Evolutionary conservation across 2,888 invertebrate species (phyloP).

Genomic region (Lycocerus yunnanus): DNA sequence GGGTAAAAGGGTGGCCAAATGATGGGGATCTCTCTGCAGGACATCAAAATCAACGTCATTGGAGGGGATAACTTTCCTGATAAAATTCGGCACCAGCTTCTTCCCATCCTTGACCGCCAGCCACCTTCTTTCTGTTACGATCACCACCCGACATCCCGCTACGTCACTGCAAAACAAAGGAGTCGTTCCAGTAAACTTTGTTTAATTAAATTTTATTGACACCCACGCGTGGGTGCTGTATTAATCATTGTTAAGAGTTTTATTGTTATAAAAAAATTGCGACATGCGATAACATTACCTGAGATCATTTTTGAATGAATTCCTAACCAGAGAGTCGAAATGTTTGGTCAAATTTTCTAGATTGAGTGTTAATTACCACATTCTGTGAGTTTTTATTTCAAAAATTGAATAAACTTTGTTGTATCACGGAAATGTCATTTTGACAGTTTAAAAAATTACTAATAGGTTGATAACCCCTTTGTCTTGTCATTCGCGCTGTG

Average conservation of each 20-base stretch:
- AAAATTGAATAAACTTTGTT: neutral
- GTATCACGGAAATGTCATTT: neutral
- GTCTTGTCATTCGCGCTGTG: neutral
- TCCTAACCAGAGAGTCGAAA: neutral
- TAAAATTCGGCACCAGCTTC: slow-evolving; percentile 85
- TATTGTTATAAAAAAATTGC: neutral
- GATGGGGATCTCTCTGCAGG: slow-evolving; percentile 72
- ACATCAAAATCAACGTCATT: slow-evolving; percentile 70
- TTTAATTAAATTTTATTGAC: neutral
- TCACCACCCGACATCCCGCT: slow-evolving; percentile 63
- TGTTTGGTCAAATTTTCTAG: neutral
- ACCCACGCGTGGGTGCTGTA: neutral
- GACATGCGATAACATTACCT: neutral
- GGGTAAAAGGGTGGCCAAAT: slow-evolving; percentile 76
- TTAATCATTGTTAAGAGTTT: neutral
- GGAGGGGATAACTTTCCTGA: slow-evolving; percentile 78
- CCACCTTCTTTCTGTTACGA: slow-evolving; percentile 60
- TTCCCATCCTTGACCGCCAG: slow-evolving; percentile 74
- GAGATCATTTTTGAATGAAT: neutral
- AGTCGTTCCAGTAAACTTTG: neutral
- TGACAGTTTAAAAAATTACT: neutral
- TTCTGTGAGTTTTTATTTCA: neutral
- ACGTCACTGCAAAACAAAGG: neutral
- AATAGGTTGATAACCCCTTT: neutral
- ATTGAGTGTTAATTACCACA: neutral